Evolutionary conservation across 2,113 vertebrate genomes (phyloP).

Genomic region (Anas platyrhynchos): DNA sequence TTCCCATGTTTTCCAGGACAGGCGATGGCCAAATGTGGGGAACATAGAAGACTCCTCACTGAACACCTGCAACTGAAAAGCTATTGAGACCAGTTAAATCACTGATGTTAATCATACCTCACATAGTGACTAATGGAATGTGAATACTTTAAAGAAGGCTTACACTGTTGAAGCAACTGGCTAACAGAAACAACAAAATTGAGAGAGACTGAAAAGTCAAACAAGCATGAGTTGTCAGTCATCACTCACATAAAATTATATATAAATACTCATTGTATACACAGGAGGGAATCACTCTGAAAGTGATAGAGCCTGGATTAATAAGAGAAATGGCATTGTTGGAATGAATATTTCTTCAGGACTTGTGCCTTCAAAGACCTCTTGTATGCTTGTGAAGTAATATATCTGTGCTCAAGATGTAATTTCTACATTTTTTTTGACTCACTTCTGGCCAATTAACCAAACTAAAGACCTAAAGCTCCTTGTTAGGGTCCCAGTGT

Average conservation of each 20-base stretch:
- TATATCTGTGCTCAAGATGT: not conserved
- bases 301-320: not conserved
- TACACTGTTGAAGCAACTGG: not conserved
- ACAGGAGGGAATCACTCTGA: not conserved
- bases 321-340: not conserved
- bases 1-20: not conserved
- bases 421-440: not conserved
- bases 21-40: not conserved
- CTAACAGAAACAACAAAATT: not conserved
- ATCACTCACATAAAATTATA: not conserved
- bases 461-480: not conserved
- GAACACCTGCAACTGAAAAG: not conserved
- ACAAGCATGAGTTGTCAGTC: not conserved
- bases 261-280: accelerated
- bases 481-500: accelerated
- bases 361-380: not conserved
- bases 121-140: not conserved
- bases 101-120: not conserved
- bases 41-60: not conserved
- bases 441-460: not conserved
- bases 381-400: accelerated
- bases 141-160: not conserved
- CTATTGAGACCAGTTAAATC: not conserved
- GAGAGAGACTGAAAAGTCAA: not conserved
- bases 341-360: not conserved